A percentile compares a stretch with the other conserved stretches of the same genome.
Conservation (phyloP, 37 sponge, comb jelly and placozoan genomes). For the Haliclona indistincta region DNA sequence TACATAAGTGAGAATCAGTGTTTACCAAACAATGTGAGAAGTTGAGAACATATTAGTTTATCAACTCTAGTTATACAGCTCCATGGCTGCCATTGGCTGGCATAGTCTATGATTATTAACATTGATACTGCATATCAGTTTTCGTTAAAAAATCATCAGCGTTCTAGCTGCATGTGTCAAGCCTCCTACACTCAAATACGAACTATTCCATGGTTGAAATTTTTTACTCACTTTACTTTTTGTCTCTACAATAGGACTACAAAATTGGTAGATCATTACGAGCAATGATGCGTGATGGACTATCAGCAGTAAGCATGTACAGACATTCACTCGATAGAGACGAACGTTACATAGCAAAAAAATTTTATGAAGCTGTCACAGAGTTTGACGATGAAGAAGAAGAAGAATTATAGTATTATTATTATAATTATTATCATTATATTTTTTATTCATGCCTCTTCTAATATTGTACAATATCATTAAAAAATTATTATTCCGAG, state of each 20-base stretch:
- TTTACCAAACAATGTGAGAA: no score
- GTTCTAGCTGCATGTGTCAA: no score
- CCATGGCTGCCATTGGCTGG: background rate
- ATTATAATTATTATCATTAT: background rate
- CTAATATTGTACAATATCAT: no score
- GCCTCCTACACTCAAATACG: no score
- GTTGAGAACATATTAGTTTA: background rate
- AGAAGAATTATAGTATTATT: background rate
- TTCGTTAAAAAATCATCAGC: no score
- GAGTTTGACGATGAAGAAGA: background rate
- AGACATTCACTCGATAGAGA: background rate
- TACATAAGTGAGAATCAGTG: no score
- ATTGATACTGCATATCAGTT: no score
- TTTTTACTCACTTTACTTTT: background rate
- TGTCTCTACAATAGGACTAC: constrained; percentile 13
- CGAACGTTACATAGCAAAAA: constrained; percentile 17
- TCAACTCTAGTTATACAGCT: background rate
- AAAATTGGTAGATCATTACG: constrained; percentile 2
- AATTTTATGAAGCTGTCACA: constrained; percentile 20
- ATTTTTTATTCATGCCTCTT: no score
- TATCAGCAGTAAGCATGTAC: background rate
- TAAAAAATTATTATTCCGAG: no score
- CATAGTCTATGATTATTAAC: no score
- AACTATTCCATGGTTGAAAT: no score
- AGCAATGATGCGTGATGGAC: constrained; percentile 22